phyloP scores from a whole-genome alignment of 2,113 vertebrate genomes.

The Paradoxurus hermaphroditus region DNA sequence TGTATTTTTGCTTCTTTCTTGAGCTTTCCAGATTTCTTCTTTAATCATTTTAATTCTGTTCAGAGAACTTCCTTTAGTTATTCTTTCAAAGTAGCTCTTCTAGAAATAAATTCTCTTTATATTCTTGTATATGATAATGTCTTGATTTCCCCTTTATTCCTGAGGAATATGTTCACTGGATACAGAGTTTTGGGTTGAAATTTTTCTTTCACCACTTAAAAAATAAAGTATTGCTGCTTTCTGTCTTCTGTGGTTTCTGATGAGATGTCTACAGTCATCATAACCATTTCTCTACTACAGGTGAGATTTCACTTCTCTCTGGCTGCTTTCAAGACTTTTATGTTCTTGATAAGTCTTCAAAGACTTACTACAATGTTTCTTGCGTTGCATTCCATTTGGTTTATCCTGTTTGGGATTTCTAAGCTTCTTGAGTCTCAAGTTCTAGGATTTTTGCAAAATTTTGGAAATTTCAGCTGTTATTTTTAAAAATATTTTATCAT shows the following conservation, averaged over 20 bases:
- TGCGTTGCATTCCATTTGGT: neutral
- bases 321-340: neutral
- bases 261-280: neutral
- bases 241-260: neutral
- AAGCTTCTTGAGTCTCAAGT: neutral
- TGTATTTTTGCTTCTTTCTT: neutral
- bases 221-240: neutral
- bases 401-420: neutral
- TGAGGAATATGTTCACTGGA: neutral
- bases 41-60: neutral
- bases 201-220: neutral
- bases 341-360: neutral
- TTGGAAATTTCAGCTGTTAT: neutral
- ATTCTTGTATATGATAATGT: neutral
- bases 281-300: neutral
- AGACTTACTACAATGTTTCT: neutral
- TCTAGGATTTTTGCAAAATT: neutral
- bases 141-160: neutral
- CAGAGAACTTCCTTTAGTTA: neutral
- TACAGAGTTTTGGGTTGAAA: neutral
- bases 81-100: neutral
- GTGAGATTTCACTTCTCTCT: neutral
- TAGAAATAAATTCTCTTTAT: neutral
- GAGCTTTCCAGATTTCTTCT: neutral
- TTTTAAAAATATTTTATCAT: neutral